These are phyloP conservation scores for Aphelocoma californica DNA, from an alignment of 2,797 vertebrate species.

Conservation along the genomic window DNA sequence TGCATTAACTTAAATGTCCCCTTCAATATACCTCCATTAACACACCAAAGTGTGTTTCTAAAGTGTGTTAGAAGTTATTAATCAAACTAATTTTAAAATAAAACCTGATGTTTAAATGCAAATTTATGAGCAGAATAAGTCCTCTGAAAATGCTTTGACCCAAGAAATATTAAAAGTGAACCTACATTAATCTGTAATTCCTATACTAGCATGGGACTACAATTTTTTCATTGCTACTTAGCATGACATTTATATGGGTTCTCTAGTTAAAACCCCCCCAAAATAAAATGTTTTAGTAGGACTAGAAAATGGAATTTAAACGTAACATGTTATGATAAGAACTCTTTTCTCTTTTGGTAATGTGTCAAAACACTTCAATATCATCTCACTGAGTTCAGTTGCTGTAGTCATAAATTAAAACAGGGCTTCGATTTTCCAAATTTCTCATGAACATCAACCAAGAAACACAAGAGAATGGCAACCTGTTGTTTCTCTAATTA, in stretches of 20 bases:
- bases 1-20: background rate
- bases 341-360: background rate
- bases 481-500: background rate
- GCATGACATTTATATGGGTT: background rate
- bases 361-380: background rate
- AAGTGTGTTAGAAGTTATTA: background rate
- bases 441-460: background rate
- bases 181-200: background rate
- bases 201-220: accelerated
- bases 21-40: accelerated
- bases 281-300: background rate
- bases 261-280: background rate
- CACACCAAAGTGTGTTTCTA: accelerated
- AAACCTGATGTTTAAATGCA: background rate
- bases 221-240: background rate
- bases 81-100: background rate
- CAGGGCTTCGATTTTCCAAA: background rate
- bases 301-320: background rate
- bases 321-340: background rate
- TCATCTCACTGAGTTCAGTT: background rate
- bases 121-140: background rate
- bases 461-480: background rate
- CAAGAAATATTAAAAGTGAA: background rate
- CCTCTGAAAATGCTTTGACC: background rate
- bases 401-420: background rate